A percentile compares a stretch with the other conserved stretches of the same genome.
Evolutionary conservation across 1,140 invertebrate species (phyloP).

Genomic region (Himalopsyche phryganea): DNA sequence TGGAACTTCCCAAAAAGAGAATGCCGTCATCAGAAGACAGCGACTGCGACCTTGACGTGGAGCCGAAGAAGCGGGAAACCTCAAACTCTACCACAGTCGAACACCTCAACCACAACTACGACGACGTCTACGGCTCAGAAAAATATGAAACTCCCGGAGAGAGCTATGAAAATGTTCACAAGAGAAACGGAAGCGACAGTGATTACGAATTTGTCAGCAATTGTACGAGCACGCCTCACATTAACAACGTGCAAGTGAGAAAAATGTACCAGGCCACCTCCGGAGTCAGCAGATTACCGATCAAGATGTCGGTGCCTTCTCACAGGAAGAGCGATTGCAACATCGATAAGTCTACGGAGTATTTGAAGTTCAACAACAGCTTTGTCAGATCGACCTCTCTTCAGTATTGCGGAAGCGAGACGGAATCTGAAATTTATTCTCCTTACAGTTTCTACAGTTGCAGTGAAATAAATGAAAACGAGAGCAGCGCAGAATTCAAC

Average conservation of each 20-base stretch:
- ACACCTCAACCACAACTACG: slow-evolving; percentile 46
- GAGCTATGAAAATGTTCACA: slow-evolving; percentile 35
- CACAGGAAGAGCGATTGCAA: slow-evolving; percentile 32
- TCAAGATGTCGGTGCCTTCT: slow-evolving; percentile 20
- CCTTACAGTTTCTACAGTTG: slow-evolving; percentile 72
- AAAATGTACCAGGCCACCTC: slow-evolving; percentile 15
- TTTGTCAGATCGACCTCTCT: slow-evolving; percentile 57
- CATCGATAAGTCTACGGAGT: slow-evolving; percentile 36
- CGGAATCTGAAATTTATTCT: slow-evolving; percentile 76
- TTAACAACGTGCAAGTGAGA: background rate
- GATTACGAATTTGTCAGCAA: slow-evolving; percentile 63
- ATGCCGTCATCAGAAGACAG: slow-evolving; percentile 47
- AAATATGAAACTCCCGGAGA: slow-evolving; percentile 40
- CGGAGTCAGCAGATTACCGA: slow-evolving; percentile 4
- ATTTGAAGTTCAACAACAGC: slow-evolving; percentile 44
- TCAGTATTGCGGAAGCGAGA: slow-evolving; percentile 77
- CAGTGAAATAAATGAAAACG: slow-evolving; percentile 45
- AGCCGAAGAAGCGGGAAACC: slow-evolving; percentile 37
- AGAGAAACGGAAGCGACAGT: slow-evolving; percentile 54
- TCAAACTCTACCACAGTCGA: slow-evolving; percentile 47
- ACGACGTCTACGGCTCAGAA: slow-evolving; percentile 48
- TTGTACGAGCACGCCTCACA: slow-evolving; percentile 26
- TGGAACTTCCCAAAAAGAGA: slow-evolving; percentile 57
- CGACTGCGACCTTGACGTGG: slow-evolving; percentile 43
- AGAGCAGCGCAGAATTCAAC: slow-evolving; percentile 43